Evolutionary conservation across 1,140 invertebrate species (phyloP), one percentile per base, ranked within the genome.

Genomic region (Achatina immaculata): DNA sequence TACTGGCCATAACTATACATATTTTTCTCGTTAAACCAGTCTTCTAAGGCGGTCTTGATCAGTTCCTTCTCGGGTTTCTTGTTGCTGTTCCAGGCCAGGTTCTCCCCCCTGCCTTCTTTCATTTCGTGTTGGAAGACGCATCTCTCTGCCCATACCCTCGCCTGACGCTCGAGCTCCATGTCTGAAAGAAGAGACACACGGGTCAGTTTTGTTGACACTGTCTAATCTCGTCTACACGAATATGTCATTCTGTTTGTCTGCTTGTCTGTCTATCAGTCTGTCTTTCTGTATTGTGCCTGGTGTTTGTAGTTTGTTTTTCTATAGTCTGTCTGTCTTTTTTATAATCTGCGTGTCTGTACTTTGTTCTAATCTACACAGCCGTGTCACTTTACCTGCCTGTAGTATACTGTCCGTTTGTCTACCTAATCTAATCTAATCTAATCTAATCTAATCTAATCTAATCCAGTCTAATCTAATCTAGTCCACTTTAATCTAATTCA

Each of bases 1-100:
- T 82, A n/a, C 31, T 66, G n/a, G 0, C 80, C 48, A 55, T 83
- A 83, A 24, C 31, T 55, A 42, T 82, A 84, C 34, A 71, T 45
- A 14, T 79, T 83, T 31, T 82, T 85, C 55, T 85, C 85, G 36
- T 82, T 71, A 78, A 81, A 85, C 85, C 83, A 84, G n/a, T 16
- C 45, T 19, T 82, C 55, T 76, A 82, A 78, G 6, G 81, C 66
- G 48, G 34, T 75, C 19, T 69, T 68, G 4, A 84, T 82, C 7
- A 81, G 28, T n/a, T 80, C 81, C n/a, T 82, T 72, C 7, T 78
- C 43, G 6, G 36, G 43, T 2, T 0, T 1, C n/a, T 62, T 43
- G 34, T 43, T 48, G 28, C 74, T 77, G 31, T 85, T 45, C 81
- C 81, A 86, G 38, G 85, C 85, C 31, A 86, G 43, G 65, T 86